phyloP scores from a whole-genome alignment of 2,888 invertebrate genomes.

The Oscheius sp. region DNA sequence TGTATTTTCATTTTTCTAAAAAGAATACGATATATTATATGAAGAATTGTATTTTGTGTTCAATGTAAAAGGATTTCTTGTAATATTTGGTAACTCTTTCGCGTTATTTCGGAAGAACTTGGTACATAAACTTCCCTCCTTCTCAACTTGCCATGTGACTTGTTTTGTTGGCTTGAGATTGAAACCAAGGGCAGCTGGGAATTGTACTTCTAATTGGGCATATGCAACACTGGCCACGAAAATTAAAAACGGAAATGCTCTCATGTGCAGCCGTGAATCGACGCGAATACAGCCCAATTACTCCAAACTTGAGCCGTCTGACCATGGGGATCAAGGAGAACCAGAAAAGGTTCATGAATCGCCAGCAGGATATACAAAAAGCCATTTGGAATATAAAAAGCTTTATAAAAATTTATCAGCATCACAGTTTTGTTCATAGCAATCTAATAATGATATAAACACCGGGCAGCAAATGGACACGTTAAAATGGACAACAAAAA shows the following conservation, averaged over 20 bases:
- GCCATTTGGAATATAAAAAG: not conserved
- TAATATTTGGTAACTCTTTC: too few relatives aligned
- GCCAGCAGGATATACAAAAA: too few relatives aligned
- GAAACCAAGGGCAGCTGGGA: not conserved
- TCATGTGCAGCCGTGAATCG: not conserved
- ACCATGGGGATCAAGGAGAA: not conserved
- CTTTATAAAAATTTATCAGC: slow-evolving; percentile 19
- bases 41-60: too few relatives aligned
- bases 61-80: too few relatives aligned
- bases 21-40: too few relatives aligned
- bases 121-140: too few relatives aligned
- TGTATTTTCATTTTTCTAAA: too few relatives aligned
- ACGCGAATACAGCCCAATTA: slow-evolving; percentile 11
- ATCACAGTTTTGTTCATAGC: slow-evolving; percentile 23
- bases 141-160: too few relatives aligned
- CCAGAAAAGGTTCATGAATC: too few relatives aligned
- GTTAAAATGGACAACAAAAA: slow-evolving; percentile 12
- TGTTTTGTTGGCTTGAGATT: too few relatives aligned
- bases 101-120: too few relatives aligned
- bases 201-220: slow-evolving; percentile 17
- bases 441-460: slow-evolving; percentile 16
- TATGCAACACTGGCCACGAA: slow-evolving; percentile 18
- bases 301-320: slow-evolving; percentile 8
- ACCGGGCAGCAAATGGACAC: slow-evolving; percentile 29
- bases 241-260: slow-evolving; percentile 29